These are phyloP conservation scores for Archilochus colubris DNA, from an alignment of 2,113 vertebrate species.

Conservation along the genomic window DNA sequence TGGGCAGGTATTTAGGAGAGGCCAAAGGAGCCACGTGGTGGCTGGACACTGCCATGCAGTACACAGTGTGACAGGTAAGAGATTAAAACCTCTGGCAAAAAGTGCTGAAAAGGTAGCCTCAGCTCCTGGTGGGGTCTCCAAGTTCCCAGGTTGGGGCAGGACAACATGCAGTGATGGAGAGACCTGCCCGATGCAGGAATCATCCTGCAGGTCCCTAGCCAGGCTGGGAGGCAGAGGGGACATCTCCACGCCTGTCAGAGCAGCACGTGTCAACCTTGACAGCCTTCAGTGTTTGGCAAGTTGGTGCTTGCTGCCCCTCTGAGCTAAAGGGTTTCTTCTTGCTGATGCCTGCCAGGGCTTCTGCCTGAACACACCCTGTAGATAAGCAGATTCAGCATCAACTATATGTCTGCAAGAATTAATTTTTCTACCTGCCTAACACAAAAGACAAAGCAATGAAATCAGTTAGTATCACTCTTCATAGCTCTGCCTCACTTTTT, in stretches of 20 bases:
- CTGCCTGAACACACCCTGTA: background rate
- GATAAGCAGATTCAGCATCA: background rate
- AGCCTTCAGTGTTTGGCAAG: accelerated
- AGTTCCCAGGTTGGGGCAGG: background rate
- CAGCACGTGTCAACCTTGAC: accelerated
- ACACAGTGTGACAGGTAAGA: background rate
- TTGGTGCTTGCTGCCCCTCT: background rate
- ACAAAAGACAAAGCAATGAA: background rate
- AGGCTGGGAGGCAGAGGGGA: background rate
- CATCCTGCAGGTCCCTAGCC: background rate
- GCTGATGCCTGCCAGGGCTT: background rate
- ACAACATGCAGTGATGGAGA: accelerated
- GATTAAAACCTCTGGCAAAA: background rate
- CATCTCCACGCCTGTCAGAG: accelerated
- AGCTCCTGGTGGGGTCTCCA: background rate
- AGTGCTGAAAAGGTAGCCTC: background rate
- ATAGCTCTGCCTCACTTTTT: background rate
- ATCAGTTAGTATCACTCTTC: background rate
- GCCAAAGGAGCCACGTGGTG: background rate
- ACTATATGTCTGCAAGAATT: background rate
- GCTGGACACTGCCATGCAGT: accelerated
- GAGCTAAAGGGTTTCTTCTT: background rate
- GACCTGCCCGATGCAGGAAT: background rate
- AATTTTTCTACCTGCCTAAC: background rate
- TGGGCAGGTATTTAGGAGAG: background rate